Base-by-base conservation (phyloP, 2,888 invertebrate species). In the Coleophora flavipennella region DNA sequence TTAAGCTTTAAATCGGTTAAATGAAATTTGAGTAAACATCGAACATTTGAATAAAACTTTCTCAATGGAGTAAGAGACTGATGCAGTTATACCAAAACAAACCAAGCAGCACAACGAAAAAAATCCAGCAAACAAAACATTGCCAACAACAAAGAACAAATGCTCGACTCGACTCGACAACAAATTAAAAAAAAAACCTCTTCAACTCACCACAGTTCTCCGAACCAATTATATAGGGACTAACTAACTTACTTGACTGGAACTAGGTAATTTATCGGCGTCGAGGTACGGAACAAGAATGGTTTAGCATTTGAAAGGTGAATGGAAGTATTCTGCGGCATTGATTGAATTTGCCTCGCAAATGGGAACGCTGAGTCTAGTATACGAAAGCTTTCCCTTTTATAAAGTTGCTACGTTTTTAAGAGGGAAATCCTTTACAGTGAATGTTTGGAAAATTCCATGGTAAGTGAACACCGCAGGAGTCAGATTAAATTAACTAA, bases 181-280 rank as follows among this genome's bases (percentile, higher is more conserved):
- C 35, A 26, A 26, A 35, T 26, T 11, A n/a, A 8, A 8, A 35
- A 35, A 20, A 35, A 35, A 35, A 34, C 20, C 25, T 14, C 2
- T n/a, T 35, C 14, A 36, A 36, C 29, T 13, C 27, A 41, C 31
- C 38, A 42, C 46, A 49, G 43, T 46, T 47, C 42, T 46, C 40
- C 32, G 31, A 43, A 42, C 49, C 58, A 58, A 58, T 58, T 58
- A 55, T 46, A 40, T 42, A 47, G 44, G 47, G 50, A 35, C 33
- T 10, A 33, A 20, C 20, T 20, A 20, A 20, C 20, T 20, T 20
- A 20, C 20, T 20, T 20, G 20, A 33, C 35, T 35, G 12, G 46
- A 46, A 45, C 47, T 20, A 20, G 29, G n/a, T 13, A 51, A 54
- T 47, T 55, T 49, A 51, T 48, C 48, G 42, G 44, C 39, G 36